These are phyloP conservation scores for Heteromurus nitidus DNA, from an alignment of 2,888 invertebrate genomes.

Conservation along the genomic window DNA sequence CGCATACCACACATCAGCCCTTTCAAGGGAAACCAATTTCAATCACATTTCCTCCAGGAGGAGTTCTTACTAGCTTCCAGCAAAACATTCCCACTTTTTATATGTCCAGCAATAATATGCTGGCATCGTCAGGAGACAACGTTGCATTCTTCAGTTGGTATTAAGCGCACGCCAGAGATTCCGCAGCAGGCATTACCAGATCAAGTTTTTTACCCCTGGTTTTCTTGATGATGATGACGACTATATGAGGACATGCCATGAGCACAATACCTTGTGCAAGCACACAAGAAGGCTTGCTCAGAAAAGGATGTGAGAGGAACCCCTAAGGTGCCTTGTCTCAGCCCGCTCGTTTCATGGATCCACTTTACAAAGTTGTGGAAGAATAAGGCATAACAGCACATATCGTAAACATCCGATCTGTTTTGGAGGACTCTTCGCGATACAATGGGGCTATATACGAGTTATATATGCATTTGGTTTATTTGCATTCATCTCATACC, in stretches of 20 bases:
- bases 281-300: not conserved
- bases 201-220: not conserved
- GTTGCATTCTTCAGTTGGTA: not conserved
- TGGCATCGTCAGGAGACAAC: not conserved
- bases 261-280: not conserved
- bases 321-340: slow-evolving; percentile 48
- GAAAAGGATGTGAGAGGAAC: slow-evolving; percentile 39
- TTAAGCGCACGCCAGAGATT: too few relatives aligned
- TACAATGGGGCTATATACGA: not conserved
- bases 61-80: slow-evolving; percentile 26
- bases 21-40: not conserved
- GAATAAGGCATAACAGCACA: not conserved
- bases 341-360: slow-evolving; percentile 21
- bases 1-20: too few relatives aligned
- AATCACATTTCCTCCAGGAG: slow-evolving; percentile 33
- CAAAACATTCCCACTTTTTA: slow-evolving; percentile 16
- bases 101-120: slow-evolving; percentile 4
- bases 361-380: not conserved
- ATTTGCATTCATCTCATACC: slow-evolving; percentile 32
- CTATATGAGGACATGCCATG: not conserved
- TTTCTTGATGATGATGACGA: slow-evolving; percentile 10
- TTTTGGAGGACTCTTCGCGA: not conserved
- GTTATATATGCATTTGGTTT: not conserved
- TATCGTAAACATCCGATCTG: slow-evolving; percentile 31
- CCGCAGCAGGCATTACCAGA: not conserved